Evolutionary conservation across 2,888 invertebrate species (phyloP), one percentile per base, ranked within the genome.

Genomic region (Lymantria dispar): DNA sequence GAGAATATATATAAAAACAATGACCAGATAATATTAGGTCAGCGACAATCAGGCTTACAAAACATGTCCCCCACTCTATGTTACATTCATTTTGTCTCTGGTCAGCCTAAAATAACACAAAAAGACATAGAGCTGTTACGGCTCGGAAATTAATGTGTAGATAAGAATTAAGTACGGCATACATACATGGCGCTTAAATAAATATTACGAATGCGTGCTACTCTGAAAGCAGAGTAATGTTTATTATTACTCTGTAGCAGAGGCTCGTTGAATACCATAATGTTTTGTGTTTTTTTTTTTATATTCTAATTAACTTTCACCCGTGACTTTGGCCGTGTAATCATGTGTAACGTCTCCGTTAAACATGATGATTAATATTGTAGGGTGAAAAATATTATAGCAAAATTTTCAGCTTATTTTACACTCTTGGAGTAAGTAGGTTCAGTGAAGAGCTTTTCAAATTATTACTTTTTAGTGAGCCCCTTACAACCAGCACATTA

Each of bases 141-240:
- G 30, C 41, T 42, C 38, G 45, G 43, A 50, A 50, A 50, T 46
- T n/a, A 45, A 50, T 42, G 46, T 37, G 42, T 38, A 39, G 50
- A 50, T 50, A 46, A 50, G 46, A 46, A 43, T 39, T 38, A 46
- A 46, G 39, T 46, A 13, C 38, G 12, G 30, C 31, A 33, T 38
- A 38, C 22, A 30, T 29, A 36, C 11, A 22, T 12, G 12, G 40
- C 22, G n/a, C 29, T 43, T 46, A 43, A 38, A 46, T 50, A 50
- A 50, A 50, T 43, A 46, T 43, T 7, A 10, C 31, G 11, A 10
- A 29, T 8, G 40, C 39, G 29, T 45, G 31, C 29, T 30, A 11
- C 12, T 15, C 33, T 43, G 3, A 38, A 38, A 38, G 11, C 9
- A 14, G 30, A 22, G 22, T 22, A 22, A 22, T 22, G 22, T 22